Evolutionary conservation across 2,113 vertebrate genomes (phyloP).

Genomic region (Sebastes schlegelii): DNA sequence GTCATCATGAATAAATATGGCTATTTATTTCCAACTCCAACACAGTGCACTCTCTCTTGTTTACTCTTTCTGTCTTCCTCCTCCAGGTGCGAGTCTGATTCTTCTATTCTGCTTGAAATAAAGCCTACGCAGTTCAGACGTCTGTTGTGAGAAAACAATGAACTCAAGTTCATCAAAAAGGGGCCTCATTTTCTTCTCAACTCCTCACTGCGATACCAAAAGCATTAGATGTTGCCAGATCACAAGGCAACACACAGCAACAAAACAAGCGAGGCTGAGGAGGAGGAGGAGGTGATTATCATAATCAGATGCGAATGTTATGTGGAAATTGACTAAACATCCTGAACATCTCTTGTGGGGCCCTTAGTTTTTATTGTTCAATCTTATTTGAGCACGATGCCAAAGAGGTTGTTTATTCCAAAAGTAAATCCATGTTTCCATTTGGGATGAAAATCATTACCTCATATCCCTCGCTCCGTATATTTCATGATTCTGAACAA

Average conservation of each 20-base stretch:
- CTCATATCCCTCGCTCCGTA: slow-evolving; percentile 37
- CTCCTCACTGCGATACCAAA: background rate
- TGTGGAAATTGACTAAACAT: slow-evolving; percentile 21
- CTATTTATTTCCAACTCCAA: slow-evolving; percentile 24
- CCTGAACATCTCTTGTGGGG: slow-evolving; percentile 23
- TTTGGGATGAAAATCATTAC: slow-evolving; percentile 55
- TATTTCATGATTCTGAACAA: slow-evolving; percentile 36
- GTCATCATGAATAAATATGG: slow-evolving; percentile 58
- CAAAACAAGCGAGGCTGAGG: background rate
- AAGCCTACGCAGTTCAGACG: background rate
- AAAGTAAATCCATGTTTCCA: slow-evolving; percentile 47
- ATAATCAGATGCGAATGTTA: slow-evolving; percentile 13
- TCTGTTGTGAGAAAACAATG: background rate
- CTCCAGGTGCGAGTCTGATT: slow-evolving; percentile 20
- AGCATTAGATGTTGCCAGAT: slow-evolving; percentile 5
- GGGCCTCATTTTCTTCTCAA: background rate
- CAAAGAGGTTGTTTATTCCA: slow-evolving; percentile 35
- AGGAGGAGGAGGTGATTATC: slow-evolving; percentile 8
- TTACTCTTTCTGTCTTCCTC: slow-evolving; percentile 9
- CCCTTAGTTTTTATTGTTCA: slow-evolving; percentile 34
- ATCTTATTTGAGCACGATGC: background rate
- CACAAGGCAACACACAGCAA: background rate
- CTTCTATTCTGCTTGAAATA: background rate
- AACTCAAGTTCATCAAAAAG: slow-evolving; percentile 8
- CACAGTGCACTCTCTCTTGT: background rate